These are phyloP conservation scores for Caenorhabditis japonica DNA, from an alignment of 2,888 invertebrate genomes.

Conservation along the genomic window DNA sequence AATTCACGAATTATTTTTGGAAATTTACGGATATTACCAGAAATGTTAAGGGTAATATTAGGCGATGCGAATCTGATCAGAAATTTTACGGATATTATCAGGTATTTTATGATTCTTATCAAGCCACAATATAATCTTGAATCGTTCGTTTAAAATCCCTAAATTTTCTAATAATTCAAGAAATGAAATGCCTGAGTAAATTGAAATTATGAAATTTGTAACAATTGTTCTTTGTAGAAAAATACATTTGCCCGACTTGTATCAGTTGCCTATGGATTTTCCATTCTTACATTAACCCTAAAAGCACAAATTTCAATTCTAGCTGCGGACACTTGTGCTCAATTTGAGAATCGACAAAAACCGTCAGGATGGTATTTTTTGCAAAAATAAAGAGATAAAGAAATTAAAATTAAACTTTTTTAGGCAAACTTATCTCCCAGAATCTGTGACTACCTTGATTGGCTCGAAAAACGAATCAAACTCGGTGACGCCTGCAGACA, in stretches of 20 bases:
- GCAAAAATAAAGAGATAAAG: background rate
- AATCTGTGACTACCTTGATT: constrained; percentile 19
- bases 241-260: constrained; percentile 57
- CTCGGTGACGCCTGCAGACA: background rate
- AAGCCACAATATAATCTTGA: too few species aligned
- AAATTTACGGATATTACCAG: too few species aligned
- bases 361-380: constrained; percentile 15
- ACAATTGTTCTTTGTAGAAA: constrained; percentile 27
- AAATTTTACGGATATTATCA: too few species aligned
- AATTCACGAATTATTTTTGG: too few species aligned
- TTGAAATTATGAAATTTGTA: background rate
- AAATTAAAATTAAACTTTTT: background rate
- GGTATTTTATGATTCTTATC: too few species aligned
- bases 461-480: background rate
- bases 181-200: too few species aligned
- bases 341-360: constrained; percentile 48
- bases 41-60: too few species aligned
- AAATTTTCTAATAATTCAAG: too few species aligned
- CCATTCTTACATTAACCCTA: constrained; percentile 63
- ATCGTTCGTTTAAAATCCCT: too few species aligned
- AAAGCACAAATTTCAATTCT: constrained; percentile 70
- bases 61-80: too few species aligned
- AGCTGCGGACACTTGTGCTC: constrained; percentile 64
- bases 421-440: constrained; percentile 41
- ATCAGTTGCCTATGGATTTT: constrained; percentile 59